These are phyloP conservation scores for Chelonus insularis DNA, from an alignment of 1,140 invertebrate genomes.

Conservation along the genomic window DNA sequence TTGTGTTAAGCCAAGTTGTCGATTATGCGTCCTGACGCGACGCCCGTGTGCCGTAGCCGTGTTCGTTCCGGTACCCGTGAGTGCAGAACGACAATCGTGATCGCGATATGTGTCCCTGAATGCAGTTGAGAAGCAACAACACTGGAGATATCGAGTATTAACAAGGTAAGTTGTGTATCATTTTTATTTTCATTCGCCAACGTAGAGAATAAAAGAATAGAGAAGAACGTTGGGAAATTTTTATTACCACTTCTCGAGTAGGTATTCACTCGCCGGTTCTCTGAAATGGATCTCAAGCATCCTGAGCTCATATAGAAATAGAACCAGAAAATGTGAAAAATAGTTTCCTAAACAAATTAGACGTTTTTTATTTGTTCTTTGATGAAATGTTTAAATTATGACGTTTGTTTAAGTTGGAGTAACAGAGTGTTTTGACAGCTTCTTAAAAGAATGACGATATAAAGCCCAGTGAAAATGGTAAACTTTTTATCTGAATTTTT, in stretches of 20 bases:
- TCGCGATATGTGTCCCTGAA: conserved; percentile 13
- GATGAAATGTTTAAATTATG: no score
- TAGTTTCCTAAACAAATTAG: neutral
- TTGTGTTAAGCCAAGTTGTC: neutral
- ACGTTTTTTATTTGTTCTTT: no score
- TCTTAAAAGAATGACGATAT: neutral
- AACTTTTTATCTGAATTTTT: neutral
- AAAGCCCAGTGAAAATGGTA: neutral
- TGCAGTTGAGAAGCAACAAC: conserved; percentile 2
- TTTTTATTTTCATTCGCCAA: no score
- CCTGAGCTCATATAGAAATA: conserved; percentile 10
- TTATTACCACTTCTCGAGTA: no score
- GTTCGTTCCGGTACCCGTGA: conserved; percentile 9
- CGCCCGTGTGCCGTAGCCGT: conserved; percentile 17
- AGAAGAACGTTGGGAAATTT: no score
- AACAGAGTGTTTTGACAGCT: neutral
- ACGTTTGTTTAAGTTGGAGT: neutral
- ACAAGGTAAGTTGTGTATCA: no score
- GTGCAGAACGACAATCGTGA: conserved; percentile 24
- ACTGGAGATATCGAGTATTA: no score
- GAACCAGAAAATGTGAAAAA: no score
- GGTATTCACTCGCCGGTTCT: no score
- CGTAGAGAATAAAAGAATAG: no score
- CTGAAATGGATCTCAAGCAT: no score
- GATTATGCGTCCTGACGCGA: conserved; percentile 26